Base-by-base conservation (phyloP, 2,113 vertebrate genomes). In the Ahaetulla prasina region DNA sequence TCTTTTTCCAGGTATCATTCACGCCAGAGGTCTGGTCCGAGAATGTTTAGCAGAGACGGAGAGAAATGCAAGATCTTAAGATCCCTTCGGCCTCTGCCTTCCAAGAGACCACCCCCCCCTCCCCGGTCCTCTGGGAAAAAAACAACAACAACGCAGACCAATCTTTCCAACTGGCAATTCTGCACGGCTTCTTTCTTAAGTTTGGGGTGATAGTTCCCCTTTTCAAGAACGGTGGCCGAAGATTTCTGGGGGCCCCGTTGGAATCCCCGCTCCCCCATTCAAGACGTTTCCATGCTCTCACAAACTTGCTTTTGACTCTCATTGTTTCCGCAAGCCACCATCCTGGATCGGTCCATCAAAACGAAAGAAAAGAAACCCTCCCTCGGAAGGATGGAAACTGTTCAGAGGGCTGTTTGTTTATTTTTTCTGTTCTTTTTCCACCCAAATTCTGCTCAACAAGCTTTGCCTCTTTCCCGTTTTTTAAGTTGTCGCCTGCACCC, bases 31-130 rank as follows among this genome's bases (percentile, higher is more conserved):
- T 49, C 96, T 99, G 96, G 99, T 99, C 89, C 98, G 99, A 25
- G 99, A 99, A 92, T 99, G 99, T 96, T 95, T 99, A 98, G 99
- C 99, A 0, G 99, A 99, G 96, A 99, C 99, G 43, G 99, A 99
- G 91, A 98, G 99, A 30, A 99, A 99, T 0, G 99, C 99, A 5
- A 97, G 99, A 91, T 99, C 99, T 95, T 99, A 99, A 98, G 92
- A 92, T 94, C 35, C 87, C 27, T 49, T 8, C 18, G 8, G 16
- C 16, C 43, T 16, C 18, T 9, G 14, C n/a, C 39, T 84, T 22
- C 39, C 93, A 91, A 92, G 74, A 95, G 92, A 95, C 63, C 91
- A 90, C 92, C 57, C 0, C 91, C 91, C 92, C 57, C 0, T 0
- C 95, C 90, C 57, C 22, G 11, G 25, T 57, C 55, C 95, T 91